Percentiles rank a stretch among this genome's conserved stretches.
Conservation (phyloP, 2,888 invertebrate species). For the Phanerotoma sp. region DNA sequence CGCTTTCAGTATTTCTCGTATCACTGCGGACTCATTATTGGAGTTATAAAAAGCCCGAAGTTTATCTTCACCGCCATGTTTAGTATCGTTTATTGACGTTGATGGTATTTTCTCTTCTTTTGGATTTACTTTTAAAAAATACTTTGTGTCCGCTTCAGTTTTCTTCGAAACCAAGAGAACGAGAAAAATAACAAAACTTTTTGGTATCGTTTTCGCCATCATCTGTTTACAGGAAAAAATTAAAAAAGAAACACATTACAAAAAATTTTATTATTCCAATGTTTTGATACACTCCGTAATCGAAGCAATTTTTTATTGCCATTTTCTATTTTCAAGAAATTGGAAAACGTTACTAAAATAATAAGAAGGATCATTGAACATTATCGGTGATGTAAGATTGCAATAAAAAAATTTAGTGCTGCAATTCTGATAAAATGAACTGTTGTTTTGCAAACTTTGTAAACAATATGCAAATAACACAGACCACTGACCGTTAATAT, state of each 20-base stretch:
- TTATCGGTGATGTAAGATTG: too few relatives aligned
- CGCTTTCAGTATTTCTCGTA: conserved; percentile 35
- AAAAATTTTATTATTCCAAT: conserved; percentile 28
- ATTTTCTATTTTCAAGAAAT: too few relatives aligned
- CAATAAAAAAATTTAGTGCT: too few relatives aligned
- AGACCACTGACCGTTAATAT: conserved; percentile 24
- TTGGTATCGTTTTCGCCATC: conserved; percentile 41
- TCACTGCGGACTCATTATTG: conserved; percentile 46
- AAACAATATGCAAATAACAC: background rate
- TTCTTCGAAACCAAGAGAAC: conserved; percentile 33
- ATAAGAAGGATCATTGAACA: too few relatives aligned
- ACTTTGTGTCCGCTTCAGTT: conserved; percentile 36
- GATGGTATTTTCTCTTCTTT: conserved; percentile 16
- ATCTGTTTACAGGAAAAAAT: conserved; percentile 34
- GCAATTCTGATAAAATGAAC: too few relatives aligned
- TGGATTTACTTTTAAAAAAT: conserved; percentile 34
- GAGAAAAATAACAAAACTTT: conserved; percentile 38
- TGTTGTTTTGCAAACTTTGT: conserved; percentile 1
- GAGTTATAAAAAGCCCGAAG: conserved; percentile 29
- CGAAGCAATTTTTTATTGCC: too few relatives aligned
- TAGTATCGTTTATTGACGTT: conserved; percentile 31
- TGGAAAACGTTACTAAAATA: too few relatives aligned
- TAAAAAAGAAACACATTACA: conserved; percentile 1
- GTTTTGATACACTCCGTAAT: too few relatives aligned
- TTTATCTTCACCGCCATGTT: conserved; percentile 23